Evolutionary conservation across 2,797 vertebrate species (phyloP), one percentile per base, ranked within the genome.

Genomic region (Coranthus polyacanthus): DNA sequence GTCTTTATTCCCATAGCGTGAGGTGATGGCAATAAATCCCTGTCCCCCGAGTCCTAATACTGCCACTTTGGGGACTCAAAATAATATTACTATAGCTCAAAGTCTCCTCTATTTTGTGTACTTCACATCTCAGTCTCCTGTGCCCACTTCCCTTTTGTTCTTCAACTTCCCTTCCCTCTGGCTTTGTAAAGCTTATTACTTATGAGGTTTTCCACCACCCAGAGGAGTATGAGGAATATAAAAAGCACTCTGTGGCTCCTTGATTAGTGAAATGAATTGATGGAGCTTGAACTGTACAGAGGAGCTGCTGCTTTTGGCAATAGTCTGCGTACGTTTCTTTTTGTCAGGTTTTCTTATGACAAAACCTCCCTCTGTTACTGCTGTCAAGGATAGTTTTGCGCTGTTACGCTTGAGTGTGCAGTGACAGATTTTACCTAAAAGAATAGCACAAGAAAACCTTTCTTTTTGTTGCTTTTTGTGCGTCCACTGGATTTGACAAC

Each of bases 261-360:
- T 84, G 68, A 87, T 85, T 71, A 81, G 80, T 74, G 1, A 58
- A 78, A 82, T 73, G 7, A 76, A 83, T 76, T 42, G 20, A 21
- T 42, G 18, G 49, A 47, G 47, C 17, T 20, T 57, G 53, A 22
- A 43, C 47, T 41, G 68, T 37, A 63, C 43, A 24, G 38, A 42
- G 42, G 54, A 59, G 24, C 50, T 29, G 12, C 42, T 8, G 24
- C n/a, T 26, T 46, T 20, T 34, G n/a, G 6, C 55, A 44, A 44
- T 56, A n/a, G 34, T 42, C 11, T 54, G 18, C 51, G 38, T 29
- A 29, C 49, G 20, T 36, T 50, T 9, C 53, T 22, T 56, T 52
- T 70, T 46, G 41, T 44, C 29, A 37, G 24, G n/a, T 55, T n/a
- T 32, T 32, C 29, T 10, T 32, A n/a, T n/a, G n/a, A n/a, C n/a